Percentiles rank a stretch among this genome's conserved stretches.
Conservation (phyloP, 53 echinoderm and acorn worm species). For the Temnopleurus reevesii region DNA sequence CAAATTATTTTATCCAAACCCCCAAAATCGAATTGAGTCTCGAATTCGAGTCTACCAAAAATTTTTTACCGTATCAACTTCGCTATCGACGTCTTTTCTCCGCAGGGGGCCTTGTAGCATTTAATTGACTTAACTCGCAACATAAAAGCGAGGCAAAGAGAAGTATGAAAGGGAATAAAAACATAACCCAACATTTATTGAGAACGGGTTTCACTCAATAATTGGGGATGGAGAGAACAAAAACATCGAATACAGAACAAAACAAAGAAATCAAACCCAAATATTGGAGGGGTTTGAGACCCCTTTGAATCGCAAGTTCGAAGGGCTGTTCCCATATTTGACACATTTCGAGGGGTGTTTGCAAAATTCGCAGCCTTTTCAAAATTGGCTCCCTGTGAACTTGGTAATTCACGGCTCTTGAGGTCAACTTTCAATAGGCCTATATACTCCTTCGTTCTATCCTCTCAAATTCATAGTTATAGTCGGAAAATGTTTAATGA, state of each 20-base stretch:
- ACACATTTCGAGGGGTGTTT: conserved; percentile 19
- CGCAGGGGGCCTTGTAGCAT: conserved; percentile 45
- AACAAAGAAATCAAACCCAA: conserved; percentile 28
- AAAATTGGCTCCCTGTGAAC: conserved; percentile 2
- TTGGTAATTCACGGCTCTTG: conserved; percentile 10
- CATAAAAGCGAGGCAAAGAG: not conserved
- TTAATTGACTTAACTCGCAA: conserved; percentile 53
- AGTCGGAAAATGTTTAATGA: not conserved
- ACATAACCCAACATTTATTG: conserved; percentile 24
- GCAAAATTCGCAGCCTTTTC: not conserved
- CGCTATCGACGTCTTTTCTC: not conserved
- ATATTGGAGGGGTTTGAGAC: not conserved
- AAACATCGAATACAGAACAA: conserved; percentile 28
- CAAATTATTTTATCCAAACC: too few species aligned
- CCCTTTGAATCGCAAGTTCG: not conserved
- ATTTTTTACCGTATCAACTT: not conserved
- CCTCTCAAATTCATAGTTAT: not conserved
- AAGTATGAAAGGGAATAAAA: conserved; percentile 12
- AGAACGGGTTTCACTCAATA: not conserved
- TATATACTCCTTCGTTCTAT: not conserved
- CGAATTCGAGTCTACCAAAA: not conserved
- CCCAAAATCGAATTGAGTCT: not conserved
- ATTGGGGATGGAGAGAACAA: not conserved
- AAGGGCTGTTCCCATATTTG: not conserved
- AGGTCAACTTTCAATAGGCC: conserved; percentile 19